Percentiles rank a stretch among this genome's conserved stretches.
Conservation (phyloP, 2,797 vertebrate genomes). For the Eulemur coronatus region DNA sequence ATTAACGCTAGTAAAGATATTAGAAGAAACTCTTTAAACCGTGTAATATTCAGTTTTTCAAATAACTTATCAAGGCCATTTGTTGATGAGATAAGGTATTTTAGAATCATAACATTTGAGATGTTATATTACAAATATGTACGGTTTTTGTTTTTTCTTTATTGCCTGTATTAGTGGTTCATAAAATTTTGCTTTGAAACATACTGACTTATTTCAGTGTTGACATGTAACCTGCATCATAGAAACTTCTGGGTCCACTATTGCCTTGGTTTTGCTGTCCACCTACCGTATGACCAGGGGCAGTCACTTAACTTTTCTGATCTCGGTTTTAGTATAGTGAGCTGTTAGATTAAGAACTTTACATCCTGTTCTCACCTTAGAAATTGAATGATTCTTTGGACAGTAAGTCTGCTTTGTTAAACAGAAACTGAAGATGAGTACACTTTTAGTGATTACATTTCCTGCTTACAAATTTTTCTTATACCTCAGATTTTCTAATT, state of each 20-base stretch:
- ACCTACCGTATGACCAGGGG: not conserved
- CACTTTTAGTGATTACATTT: conserved; percentile 6
- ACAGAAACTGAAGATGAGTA: not conserved
- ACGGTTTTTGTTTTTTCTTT: conserved; percentile 12
- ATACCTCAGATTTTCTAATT: not conserved
- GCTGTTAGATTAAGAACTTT: not conserved
- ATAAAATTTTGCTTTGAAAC: conserved; percentile 35
- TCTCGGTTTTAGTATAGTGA: not conserved
- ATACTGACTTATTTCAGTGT: not conserved
- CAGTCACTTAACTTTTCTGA: conserved; percentile 12
- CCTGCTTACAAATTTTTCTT: not conserved
- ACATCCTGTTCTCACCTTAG: not conserved
- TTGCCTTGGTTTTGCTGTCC: not conserved
- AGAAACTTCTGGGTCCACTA: not conserved
- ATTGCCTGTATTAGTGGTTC: not conserved
- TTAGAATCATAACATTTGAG: not conserved
- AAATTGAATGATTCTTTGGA: conserved; percentile 5
- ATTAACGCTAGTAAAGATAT: not conserved
- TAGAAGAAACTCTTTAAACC: conserved; percentile 45
- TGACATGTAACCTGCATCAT: not conserved
- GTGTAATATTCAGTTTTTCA: not conserved
- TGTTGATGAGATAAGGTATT: conserved; percentile 25
- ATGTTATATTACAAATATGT: conserved; percentile 17
- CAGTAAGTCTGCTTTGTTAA: not conserved
- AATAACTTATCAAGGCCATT: not conserved